Evolutionary conservation across 2,888 invertebrate genomes (phyloP).

Genomic region (Metalampra italica): DNA sequence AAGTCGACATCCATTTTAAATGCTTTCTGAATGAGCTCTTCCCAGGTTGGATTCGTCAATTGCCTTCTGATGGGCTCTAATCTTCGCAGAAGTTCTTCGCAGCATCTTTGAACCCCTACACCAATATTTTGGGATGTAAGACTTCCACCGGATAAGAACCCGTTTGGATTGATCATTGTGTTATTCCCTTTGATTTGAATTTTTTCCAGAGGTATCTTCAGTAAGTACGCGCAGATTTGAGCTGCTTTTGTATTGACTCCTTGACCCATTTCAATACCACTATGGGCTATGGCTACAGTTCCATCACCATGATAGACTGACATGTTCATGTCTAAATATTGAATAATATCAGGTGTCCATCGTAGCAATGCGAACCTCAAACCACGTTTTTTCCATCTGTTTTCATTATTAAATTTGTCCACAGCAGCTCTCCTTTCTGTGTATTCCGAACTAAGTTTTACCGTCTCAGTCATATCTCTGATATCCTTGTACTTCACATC

Average conservation of each 20-base stretch:
- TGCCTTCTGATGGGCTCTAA: constrained; percentile 62
- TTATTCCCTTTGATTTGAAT: constrained; percentile 80
- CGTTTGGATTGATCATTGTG: constrained; percentile 76
- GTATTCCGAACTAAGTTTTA: constrained; percentile 60
- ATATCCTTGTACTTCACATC: constrained; percentile 47
- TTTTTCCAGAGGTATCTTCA: constrained; percentile 81
- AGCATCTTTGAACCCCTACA: constrained; percentile 30
- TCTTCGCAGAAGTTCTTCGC: constrained; percentile 35
- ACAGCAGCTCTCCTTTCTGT: constrained; percentile 51
- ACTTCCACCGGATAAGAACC: constrained; percentile 77
- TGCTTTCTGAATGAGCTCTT: constrained; percentile 73
- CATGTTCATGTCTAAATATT: constrained; percentile 63
- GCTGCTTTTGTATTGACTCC: constrained; percentile 87
- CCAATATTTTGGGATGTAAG: constrained; percentile 66
- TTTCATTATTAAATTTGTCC: constrained; percentile 73
- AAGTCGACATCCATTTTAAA: constrained; percentile 70
- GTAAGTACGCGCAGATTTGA: constrained; percentile 83
- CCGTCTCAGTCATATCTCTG: constrained; percentile 54
- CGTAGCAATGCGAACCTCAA: constrained; percentile 53
- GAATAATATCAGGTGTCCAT: constrained; percentile 76
- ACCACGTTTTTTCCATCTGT: constrained; percentile 85
- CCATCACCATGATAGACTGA: constrained; percentile 83
- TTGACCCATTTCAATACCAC: constrained; percentile 85
- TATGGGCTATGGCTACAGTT: constrained; percentile 81
- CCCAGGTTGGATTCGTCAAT: constrained; percentile 69